These are phyloP conservation scores for Drosophila villosipedis DNA, from an alignment of 2,888 invertebrate species.

Conservation along the genomic window DNA sequence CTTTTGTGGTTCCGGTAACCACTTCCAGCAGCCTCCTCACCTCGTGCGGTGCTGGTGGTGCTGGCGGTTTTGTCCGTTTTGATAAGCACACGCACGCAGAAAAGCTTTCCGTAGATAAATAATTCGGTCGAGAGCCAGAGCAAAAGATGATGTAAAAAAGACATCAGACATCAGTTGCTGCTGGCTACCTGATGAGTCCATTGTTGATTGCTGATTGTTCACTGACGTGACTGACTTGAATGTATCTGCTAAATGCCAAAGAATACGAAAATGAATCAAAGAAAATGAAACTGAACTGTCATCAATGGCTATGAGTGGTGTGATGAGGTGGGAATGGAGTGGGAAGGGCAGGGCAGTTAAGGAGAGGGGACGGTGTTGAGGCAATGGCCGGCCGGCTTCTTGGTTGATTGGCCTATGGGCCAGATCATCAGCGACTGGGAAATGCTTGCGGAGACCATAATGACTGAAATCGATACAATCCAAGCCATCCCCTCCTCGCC, in stretches of 20 bases:
- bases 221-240: conserved; percentile 6
- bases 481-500: not conserved
- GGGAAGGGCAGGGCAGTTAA: not conserved
- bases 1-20: conserved; percentile 52
- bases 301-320: conserved; percentile 24
- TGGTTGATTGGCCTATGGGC: conserved; percentile 42
- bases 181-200: conserved; percentile 28
- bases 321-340: not conserved
- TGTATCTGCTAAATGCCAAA: conserved; percentile 10
- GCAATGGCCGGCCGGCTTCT: conserved; percentile 25
- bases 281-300: conserved; percentile 58
- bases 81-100: conserved; percentile 41
- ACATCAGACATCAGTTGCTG: conserved; percentile 34
- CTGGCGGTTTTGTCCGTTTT: conserved; percentile 5
- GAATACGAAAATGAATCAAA: conserved; percentile 19
- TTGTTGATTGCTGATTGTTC: conserved; percentile 25
- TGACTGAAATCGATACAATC: conserved; percentile 33
- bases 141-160: conserved; percentile 30
- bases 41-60: not conserved
- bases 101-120: conserved; percentile 32
- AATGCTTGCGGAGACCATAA: conserved; percentile 21
- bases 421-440: conserved; percentile 44
- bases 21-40: not conserved
- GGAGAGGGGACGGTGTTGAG: conserved; percentile 11
- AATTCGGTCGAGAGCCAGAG: conserved; percentile 14